Evolutionary conservation across 2,113 vertebrate species (phyloP).

Genomic region (Platycercus adscitus): DNA sequence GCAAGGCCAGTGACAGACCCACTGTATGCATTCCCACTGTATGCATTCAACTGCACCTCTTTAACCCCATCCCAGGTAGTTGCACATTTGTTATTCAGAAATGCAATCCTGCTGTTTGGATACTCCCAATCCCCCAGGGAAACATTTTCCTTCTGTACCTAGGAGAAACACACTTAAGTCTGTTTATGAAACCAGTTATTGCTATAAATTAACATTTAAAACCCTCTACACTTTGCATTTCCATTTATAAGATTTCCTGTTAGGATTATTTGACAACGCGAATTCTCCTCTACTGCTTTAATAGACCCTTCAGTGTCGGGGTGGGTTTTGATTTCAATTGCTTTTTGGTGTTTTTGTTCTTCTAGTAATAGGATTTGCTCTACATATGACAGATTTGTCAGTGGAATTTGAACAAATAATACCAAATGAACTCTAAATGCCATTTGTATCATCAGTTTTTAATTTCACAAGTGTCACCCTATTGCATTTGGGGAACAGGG

Average conservation of each 20-base stretch:
- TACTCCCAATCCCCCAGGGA: neutral
- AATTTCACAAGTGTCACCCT: conserved; percentile 61
- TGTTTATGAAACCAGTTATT: conserved; percentile 19
- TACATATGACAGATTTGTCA: conserved; percentile 29
- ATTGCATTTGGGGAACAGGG: conserved; percentile 41
- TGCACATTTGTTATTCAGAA: neutral
- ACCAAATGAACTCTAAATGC: conserved; percentile 62
- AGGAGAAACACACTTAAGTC: neutral
- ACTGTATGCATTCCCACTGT: too few species aligned
- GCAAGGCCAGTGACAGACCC: too few species aligned
- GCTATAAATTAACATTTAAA: conserved; percentile 41
- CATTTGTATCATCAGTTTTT: conserved; percentile 59
- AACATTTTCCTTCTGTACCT: neutral
- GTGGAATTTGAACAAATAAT: conserved; percentile 56
- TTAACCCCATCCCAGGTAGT: neutral
- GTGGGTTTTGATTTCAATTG: conserved; percentile 40
- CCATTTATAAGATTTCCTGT: conserved; percentile 51
- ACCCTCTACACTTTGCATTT: conserved; percentile 12
- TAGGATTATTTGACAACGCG: conserved; percentile 57
- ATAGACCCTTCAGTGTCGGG: conserved; percentile 16
- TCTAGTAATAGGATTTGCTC: conserved; percentile 37
- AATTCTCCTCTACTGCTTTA: conserved; percentile 51
- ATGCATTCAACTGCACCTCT: neutral
- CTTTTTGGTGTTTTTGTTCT: neutral
- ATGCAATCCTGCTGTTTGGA: neutral